phyloP scores from a whole-genome alignment of 2,888 invertebrate genomes.

The Cerastis leucographa region DNA sequence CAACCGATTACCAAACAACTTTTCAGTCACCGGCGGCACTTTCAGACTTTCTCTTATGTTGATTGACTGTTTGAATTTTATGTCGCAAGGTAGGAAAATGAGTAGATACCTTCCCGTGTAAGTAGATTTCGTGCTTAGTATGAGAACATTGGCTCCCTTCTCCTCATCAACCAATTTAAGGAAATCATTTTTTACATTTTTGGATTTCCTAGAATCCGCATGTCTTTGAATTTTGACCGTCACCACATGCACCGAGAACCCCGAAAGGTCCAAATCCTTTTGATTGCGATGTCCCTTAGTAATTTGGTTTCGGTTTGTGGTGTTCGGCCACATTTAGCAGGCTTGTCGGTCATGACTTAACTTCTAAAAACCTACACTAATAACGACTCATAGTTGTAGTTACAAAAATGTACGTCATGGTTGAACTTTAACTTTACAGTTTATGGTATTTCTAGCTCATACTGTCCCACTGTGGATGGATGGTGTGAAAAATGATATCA shows the following conservation, averaged over 20 bases:
- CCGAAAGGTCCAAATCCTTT: slow-evolving; percentile 6
- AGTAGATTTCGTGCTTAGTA: not conserved
- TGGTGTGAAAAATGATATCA: too few species aligned
- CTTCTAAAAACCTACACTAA: not conserved
- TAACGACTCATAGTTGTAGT: not conserved
- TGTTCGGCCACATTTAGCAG: not conserved
- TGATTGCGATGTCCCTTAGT: slow-evolving; percentile 15
- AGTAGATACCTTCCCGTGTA: not conserved
- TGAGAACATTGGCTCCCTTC: not conserved
- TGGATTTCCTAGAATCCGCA: not conserved
- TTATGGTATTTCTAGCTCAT: not conserved
- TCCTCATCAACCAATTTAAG: not conserved
- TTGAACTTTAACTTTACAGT: not conserved
- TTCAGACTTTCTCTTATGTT: too few species aligned
- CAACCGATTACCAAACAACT: too few species aligned
- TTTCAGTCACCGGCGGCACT: too few species aligned
- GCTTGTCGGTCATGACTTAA: not conserved
- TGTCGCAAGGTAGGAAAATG: not conserved
- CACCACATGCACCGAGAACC: not conserved
- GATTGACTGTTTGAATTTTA: not conserved
- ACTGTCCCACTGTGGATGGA: not conserved
- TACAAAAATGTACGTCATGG: not conserved
- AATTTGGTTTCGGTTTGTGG: slow-evolving; percentile 28
- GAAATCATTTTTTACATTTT: not conserved
- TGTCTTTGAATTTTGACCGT: not conserved